A percentile compares a stretch with the other conserved stretches of the same genome.
phyloP scores from a whole-genome alignment of 1,140 invertebrate species.

The Zaprionus camerounensis region DNA sequence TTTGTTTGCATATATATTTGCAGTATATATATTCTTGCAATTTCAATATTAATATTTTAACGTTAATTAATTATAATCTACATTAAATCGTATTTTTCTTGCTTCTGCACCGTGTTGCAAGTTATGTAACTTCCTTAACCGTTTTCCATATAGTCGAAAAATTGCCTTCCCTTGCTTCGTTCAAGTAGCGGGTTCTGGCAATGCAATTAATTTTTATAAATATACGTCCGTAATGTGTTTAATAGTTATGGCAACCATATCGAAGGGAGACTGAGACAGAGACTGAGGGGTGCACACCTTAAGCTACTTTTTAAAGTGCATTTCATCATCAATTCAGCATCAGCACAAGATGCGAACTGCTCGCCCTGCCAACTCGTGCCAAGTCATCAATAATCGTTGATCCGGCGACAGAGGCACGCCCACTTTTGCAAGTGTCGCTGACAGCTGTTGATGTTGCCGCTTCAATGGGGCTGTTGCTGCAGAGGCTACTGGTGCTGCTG shows the following conservation, averaged over 20 bases:
- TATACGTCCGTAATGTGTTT: constrained; percentile 6
- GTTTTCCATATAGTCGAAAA: not conserved
- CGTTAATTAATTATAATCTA: constrained; percentile 13
- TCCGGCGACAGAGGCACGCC: constrained; percentile 58
- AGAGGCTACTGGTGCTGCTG: constrained; percentile 30
- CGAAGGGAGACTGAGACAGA: not conserved
- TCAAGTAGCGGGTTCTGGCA: constrained; percentile 8
- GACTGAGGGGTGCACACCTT: constrained; percentile 52
- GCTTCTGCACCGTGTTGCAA: constrained; percentile 16
- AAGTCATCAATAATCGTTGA: constrained; percentile 82
- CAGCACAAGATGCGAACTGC: constrained; percentile 60
- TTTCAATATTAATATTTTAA: not conserved
- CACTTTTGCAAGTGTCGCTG: constrained; percentile 72
- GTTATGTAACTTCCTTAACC: not conserved
- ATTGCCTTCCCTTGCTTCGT: not conserved
- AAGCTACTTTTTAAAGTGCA: constrained; percentile 80
- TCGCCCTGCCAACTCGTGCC: constrained; percentile 52
- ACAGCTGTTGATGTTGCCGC: constrained; percentile 58
- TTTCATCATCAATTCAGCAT: constrained; percentile 82
- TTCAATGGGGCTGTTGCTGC: constrained; percentile 21
- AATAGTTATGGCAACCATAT: constrained; percentile 48
- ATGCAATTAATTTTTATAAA: constrained; percentile 37
- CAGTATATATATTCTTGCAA: constrained; percentile 1
- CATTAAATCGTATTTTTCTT: not conserved
- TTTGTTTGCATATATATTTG: constrained; percentile 31